These are phyloP conservation scores for Spea multiplicata DNA, from an alignment of 2,113 vertebrate genomes.

Conservation along the genomic window DNA sequence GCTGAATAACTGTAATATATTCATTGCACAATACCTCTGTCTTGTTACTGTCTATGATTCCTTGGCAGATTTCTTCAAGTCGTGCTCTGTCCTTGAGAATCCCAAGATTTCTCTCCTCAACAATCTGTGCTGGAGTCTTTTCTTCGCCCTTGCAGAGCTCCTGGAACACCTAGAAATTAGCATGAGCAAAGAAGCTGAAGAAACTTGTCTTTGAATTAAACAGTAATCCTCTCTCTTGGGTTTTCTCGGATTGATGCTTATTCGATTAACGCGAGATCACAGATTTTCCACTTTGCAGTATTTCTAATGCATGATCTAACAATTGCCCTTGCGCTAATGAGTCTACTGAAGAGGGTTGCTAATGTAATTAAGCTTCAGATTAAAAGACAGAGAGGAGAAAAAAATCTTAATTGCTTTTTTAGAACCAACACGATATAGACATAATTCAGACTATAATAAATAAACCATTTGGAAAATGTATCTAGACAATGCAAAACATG, in stretches of 20 bases:
- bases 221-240: conserved; percentile 9
- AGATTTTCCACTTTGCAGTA: conserved; percentile 37
- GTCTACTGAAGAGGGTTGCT: conserved; percentile 23
- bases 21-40: conserved; percentile 68
- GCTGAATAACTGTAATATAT: too few relatives aligned
- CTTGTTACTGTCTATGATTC: conserved; percentile 73
- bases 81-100: conserved; percentile 71
- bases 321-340: conserved; percentile 38
- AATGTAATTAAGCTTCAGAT: conserved; percentile 36
- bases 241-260: conserved; percentile 12
- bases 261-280: conserved; percentile 16
- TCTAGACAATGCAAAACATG: too few relatives aligned
- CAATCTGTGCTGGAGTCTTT: conserved; percentile 73
- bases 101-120: conserved; percentile 77
- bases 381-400: conserved; percentile 4
- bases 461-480: neutral
- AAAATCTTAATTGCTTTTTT: conserved; percentile 33
- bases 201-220: neutral
- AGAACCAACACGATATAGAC: conserved; percentile 17
- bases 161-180: conserved; percentile 62
- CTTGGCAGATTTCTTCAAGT: conserved; percentile 79
- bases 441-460: neutral
- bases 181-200: neutral
- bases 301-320: conserved; percentile 29
- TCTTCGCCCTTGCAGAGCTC: conserved; percentile 78